phyloP scores from a whole-genome alignment of 2,113 vertebrate genomes.

The Macquaria ambigua region DNA sequence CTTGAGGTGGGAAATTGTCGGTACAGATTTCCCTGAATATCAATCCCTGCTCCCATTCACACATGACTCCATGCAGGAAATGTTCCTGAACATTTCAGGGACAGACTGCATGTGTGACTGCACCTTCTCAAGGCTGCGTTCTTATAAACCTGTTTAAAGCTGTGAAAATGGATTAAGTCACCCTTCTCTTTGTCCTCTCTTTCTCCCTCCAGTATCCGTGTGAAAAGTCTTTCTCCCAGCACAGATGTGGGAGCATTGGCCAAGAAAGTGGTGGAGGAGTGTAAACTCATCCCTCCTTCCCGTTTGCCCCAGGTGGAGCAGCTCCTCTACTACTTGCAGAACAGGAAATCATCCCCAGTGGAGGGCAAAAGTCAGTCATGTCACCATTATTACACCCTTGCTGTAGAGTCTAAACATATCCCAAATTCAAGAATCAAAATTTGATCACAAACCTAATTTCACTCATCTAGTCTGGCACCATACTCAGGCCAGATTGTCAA shows the following conservation, averaged over 20 bases:
- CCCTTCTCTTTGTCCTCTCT: conserved; percentile 4
- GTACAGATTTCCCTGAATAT: too few species aligned
- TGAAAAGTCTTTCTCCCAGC: conserved; percentile 94
- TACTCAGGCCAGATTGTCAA: not conserved
- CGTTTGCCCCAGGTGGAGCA: conserved; percentile 94
- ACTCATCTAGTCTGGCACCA: not conserved
- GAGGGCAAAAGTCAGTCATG: conserved; percentile 67
- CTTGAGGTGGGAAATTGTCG: too few species aligned
- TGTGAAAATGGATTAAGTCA: not conserved
- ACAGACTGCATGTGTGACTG: not conserved
- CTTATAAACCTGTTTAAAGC: not conserved
- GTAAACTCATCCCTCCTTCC: conserved; percentile 93
- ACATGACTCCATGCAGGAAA: too few species aligned
- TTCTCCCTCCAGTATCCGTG: conserved; percentile 88
- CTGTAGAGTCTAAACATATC: not conserved
- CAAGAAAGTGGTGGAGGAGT: conserved; percentile 96
- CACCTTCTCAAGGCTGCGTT: not conserved
- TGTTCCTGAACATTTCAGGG: too few species aligned
- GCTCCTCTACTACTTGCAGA: conserved; percentile 95
- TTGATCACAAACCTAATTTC: not conserved
- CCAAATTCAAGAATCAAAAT: not conserved
- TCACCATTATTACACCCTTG: not conserved
- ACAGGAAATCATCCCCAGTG: conserved; percentile 85
- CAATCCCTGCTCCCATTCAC: too few species aligned
- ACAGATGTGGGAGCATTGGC: conserved; percentile 94